Percentiles rank a stretch among this genome's conserved stretches.
Conservation (phyloP, 2,888 invertebrate species). For the Melikaiella ostensackeni region DNA sequence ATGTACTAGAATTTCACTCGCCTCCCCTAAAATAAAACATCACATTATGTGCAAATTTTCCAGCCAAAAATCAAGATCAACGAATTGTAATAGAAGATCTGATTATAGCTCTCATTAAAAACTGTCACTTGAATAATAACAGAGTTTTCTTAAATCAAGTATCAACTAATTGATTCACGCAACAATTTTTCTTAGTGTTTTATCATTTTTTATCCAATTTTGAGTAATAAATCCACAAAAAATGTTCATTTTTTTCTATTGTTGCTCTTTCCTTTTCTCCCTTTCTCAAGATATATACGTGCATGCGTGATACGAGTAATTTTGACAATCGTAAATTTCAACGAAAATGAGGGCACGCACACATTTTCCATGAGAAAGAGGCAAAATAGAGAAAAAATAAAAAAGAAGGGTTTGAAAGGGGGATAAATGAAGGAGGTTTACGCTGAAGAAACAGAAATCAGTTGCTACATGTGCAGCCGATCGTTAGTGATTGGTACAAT, state of each 20-base stretch:
- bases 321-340: constrained; percentile 41
- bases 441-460: constrained; percentile 46
- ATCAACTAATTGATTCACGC: no score
- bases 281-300: constrained; percentile 8
- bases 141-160: no score
- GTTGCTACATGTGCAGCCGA: constrained; percentile 48
- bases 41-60: no score
- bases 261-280: no score
- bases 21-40: no score
- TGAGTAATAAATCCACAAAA: neutral
- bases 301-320: neutral
- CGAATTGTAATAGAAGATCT: no score
- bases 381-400: constrained; percentile 17
- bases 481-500: constrained; percentile 46
- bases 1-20: no score
- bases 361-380: constrained; percentile 26
- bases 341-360: constrained; percentile 30
- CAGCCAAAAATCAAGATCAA: no score
- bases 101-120: no score
- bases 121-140: no score
- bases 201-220: neutral
- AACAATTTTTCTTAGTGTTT: neutral
- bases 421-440: neutral
- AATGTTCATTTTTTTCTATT: no score
- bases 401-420: constrained; percentile 20